phyloP scores from a whole-genome alignment of 2,797 vertebrate species.

The Synanceia verrucosa region DNA sequence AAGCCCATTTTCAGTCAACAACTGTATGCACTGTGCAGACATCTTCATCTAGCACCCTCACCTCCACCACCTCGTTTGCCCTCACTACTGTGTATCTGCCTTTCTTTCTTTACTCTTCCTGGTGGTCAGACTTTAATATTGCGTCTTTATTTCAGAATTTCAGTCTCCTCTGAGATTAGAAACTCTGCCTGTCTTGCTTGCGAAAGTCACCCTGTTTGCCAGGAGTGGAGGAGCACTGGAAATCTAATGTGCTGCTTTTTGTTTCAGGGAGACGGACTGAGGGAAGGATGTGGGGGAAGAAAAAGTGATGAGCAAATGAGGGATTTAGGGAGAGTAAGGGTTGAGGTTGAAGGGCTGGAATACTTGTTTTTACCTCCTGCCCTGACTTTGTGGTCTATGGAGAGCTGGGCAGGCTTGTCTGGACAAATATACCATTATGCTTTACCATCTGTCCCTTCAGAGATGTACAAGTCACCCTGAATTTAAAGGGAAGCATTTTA shows the following conservation, averaged over 20 bases:
- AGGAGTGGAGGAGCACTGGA: constrained; percentile 34
- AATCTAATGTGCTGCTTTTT: constrained; percentile 52
- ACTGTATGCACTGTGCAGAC: constrained; percentile 1
- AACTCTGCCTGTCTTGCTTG: constrained; percentile 24
- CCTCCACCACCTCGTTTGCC: not conserved
- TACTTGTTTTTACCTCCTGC: constrained; percentile 53
- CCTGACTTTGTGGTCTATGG: constrained; percentile 56
- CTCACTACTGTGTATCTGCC: not conserved
- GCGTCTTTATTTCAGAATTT: constrained; percentile 31
- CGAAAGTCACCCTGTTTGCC: constrained; percentile 44
- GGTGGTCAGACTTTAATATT: constrained; percentile 27
- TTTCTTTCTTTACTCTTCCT: constrained; percentile 22
- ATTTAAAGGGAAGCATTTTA: constrained; percentile 71
- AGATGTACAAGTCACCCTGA: constrained; percentile 58
- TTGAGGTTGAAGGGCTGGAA: constrained; percentile 49
- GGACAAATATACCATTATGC: constrained; percentile 67
- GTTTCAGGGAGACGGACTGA: constrained; percentile 37
- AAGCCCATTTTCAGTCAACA: constrained; percentile 45
- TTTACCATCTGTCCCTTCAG: constrained; percentile 70
- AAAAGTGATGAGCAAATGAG: constrained; percentile 51
- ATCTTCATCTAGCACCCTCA: constrained; percentile 10
- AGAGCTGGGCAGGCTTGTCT: constrained; percentile 45
- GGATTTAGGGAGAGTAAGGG: constrained; percentile 44
- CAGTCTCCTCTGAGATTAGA: constrained; percentile 39
- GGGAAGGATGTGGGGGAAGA: constrained; percentile 33